Percentiles rank a stretch among this genome's conserved stretches.
These are phyloP conservation scores for Tinamus major DNA, from an alignment of 2,797 vertebrate species.

Conservation along the genomic window DNA sequence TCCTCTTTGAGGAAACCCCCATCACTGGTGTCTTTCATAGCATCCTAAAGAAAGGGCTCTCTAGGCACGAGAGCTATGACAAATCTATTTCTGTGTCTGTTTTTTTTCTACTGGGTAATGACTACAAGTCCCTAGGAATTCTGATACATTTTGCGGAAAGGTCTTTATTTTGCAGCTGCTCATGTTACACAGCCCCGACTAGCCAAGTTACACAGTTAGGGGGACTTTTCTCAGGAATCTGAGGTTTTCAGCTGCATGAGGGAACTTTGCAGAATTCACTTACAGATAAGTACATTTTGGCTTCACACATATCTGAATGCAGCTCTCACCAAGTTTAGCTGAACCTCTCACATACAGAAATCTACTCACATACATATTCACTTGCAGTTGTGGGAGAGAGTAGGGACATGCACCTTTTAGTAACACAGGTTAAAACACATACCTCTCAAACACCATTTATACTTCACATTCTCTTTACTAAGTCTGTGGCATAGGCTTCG, in stretches of 20 bases:
- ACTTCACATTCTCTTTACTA: neutral
- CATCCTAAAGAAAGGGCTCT: neutral
- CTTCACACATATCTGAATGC: neutral
- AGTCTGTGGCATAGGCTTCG: neutral
- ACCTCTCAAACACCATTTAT: neutral
- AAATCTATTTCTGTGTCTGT: neutral
- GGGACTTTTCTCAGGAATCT: neutral
- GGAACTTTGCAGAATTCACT: neutral
- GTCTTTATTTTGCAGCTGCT: neutral
- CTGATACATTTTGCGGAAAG: neutral
- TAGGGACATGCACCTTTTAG: neutral
- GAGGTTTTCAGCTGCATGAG: neutral
- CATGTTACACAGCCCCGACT: neutral
- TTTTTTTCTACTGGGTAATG: neutral
- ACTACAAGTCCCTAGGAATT: neutral
- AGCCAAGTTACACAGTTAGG: neutral
- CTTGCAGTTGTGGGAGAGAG: neutral
- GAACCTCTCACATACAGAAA: neutral
- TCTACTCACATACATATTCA: neutral
- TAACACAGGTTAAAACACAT: neutral
- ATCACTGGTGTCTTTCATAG: neutral
- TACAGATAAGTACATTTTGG: neutral
- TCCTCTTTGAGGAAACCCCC: slow-evolving; percentile 16
- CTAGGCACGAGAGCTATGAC: neutral
- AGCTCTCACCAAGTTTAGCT: neutral